Conservation (phyloP, 2,797 vertebrate species). For the Nannoperca obscura region DNA sequence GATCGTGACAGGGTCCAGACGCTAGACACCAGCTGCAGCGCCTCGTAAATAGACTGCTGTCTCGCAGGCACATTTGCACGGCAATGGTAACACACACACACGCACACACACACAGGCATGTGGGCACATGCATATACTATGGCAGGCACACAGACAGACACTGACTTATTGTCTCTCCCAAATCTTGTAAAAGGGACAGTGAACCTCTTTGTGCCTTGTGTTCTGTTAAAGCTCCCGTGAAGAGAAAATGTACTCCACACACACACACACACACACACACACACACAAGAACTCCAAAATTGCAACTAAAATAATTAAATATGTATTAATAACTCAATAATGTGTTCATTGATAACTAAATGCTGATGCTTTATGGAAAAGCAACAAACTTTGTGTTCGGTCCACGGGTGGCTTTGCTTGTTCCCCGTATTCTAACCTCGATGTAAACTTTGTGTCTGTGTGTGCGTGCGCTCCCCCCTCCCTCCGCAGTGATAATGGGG, state of each 20-base stretch:
- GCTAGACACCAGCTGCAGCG: constrained; percentile 88
- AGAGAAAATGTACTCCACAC: constrained; percentile 48
- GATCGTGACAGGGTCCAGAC: constrained; percentile 88
- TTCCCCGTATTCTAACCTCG: constrained; percentile 26
- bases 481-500: constrained; percentile 50
- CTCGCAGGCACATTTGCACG: constrained; percentile 84
- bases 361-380: constrained; percentile 32
- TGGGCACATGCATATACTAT: constrained; percentile 80
- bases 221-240: constrained; percentile 67
- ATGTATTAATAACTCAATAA: constrained; percentile 40
- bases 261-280: constrained; percentile 43
- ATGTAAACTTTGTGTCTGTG: constrained; percentile 44
- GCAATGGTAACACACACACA: constrained; percentile 63
- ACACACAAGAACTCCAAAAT: constrained; percentile 41
- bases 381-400: constrained; percentile 21
- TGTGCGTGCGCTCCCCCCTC: not conserved
- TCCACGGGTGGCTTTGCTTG: constrained; percentile 25
- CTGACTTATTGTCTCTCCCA: constrained; percentile 83
- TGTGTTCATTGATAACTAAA: constrained; percentile 25
- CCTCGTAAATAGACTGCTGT: constrained; percentile 88
- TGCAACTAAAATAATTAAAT: constrained; percentile 38
- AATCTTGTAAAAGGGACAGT: constrained; percentile 84
- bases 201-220: constrained; percentile 76
- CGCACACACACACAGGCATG: constrained; percentile 76
- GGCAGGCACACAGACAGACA: constrained; percentile 81